Evolutionary conservation across 2,888 invertebrate species (phyloP).

Genomic region (Branchipolynoe longqiensis): DNA sequence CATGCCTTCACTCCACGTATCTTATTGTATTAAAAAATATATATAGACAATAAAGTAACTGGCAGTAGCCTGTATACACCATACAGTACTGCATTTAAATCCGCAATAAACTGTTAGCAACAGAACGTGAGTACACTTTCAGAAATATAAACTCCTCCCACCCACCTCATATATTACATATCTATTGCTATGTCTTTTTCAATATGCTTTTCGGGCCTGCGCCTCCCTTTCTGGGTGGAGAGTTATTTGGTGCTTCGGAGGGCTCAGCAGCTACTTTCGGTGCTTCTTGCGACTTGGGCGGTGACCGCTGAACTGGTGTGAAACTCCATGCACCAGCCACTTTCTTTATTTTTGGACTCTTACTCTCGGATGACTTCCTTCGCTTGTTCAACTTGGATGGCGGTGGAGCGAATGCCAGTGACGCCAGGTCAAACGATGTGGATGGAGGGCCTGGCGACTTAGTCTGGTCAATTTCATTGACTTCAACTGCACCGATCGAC

Average conservation of each 20-base stretch:
- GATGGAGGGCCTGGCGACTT: slow-evolving; percentile 49
- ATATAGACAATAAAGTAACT: too few species aligned
- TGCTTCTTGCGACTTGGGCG: background rate
- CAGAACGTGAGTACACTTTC: too few species aligned
- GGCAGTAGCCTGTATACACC: too few species aligned
- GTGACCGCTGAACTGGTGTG: background rate
- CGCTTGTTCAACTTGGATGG: background rate
- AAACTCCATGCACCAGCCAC: slow-evolving; percentile 33
- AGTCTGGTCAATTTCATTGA: slow-evolving; percentile 39
- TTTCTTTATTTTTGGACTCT: slow-evolving; percentile 32
- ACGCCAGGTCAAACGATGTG: slow-evolving; percentile 36
- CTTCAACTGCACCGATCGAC: slow-evolving; percentile 19
- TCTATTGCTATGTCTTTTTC: slow-evolving; percentile 29
- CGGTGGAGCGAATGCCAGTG: slow-evolving; percentile 19
- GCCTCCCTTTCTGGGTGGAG: background rate
- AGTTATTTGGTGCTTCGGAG: background rate
- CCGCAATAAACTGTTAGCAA: too few species aligned
- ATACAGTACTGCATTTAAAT: too few species aligned
- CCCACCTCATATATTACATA: too few species aligned
- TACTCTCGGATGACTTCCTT: slow-evolving; percentile 33
- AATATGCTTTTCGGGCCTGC: slow-evolving; percentile 35
- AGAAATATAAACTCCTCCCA: too few species aligned
- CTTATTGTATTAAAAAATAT: too few species aligned
- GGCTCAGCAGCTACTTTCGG: background rate
- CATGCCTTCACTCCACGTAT: too few species aligned